phyloP scores from a whole-genome alignment of 2,888 invertebrate genomes.

The Xanthia togata region DNA sequence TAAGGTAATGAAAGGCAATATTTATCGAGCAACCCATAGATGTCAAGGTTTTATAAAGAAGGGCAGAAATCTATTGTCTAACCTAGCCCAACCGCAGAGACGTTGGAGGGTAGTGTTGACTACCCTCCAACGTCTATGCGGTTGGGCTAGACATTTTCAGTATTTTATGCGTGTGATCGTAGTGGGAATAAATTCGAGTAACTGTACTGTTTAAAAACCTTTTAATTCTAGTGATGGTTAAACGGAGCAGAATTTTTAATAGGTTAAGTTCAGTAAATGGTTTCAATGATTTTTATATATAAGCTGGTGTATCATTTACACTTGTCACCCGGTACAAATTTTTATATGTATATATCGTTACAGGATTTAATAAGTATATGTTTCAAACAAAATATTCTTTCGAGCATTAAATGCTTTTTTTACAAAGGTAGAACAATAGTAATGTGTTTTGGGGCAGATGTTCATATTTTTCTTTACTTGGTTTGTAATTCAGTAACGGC shows the following conservation, averaged over 20 bases:
- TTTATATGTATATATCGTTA: too few relatives aligned
- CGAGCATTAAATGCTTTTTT: conserved; percentile 5
- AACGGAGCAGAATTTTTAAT: not conserved
- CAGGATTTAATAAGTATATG: not conserved
- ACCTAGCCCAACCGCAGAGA: conserved; percentile 32
- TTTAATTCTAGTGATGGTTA: not conserved
- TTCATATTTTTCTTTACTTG: not conserved
- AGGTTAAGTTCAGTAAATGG: too few relatives aligned
- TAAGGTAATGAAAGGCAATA: conserved; percentile 10
- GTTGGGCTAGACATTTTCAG: too few relatives aligned
- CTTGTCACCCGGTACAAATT: not conserved
- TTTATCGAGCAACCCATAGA: conserved; percentile 19
- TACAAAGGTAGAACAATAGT: conserved; percentile 3
- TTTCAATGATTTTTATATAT: too few relatives aligned
- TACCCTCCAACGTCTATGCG: too few relatives aligned
- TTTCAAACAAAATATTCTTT: conserved; percentile 17
- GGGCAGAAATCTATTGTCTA: conserved; percentile 18
- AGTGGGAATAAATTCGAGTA: not conserved
- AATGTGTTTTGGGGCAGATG: not conserved
- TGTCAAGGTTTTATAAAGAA: conserved; percentile 41
- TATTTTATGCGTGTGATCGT: not conserved
- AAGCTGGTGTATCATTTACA: too few relatives aligned
- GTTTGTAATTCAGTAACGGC: not conserved
- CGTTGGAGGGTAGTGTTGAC: conserved; percentile 14
- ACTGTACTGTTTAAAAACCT: not conserved